A percentile compares a stretch with the other conserved stretches of the same genome.
phyloP scores from a whole-genome alignment of 2,797 vertebrate genomes.

The Crypturellus tataupa region DNA sequence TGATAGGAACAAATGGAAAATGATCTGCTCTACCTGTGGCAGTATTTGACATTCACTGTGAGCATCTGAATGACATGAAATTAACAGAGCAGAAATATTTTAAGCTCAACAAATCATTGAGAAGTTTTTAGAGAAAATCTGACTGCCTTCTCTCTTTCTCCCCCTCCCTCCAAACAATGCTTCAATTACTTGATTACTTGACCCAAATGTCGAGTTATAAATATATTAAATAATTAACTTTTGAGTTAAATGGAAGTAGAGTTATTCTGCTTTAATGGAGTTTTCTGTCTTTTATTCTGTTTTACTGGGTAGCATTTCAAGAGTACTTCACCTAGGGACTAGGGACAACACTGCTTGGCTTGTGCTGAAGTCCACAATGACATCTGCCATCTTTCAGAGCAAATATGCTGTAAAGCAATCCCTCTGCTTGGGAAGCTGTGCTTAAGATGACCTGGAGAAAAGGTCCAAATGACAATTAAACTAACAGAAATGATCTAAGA shows the following conservation, averaged over 20 bases:
- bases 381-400: not conserved
- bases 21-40: not conserved
- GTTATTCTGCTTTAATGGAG: not conserved
- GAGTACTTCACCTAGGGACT: not conserved
- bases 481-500: not conserved
- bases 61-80: not conserved
- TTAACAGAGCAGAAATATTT: conserved; percentile 9
- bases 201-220: not conserved
- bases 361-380: not conserved
- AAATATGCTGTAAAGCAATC: not conserved
- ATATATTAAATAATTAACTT: conserved; percentile 15
- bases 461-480: not conserved
- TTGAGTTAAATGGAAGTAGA: not conserved
- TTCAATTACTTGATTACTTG: not conserved
- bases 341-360: not conserved
- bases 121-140: not conserved
- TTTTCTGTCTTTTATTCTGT: not conserved
- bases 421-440: not conserved
- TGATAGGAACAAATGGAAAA: not conserved
- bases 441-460: not conserved
- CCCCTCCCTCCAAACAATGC: not conserved
- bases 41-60: conserved; percentile 7
- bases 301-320: conserved; percentile 21
- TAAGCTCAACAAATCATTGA: not conserved
- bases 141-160: not conserved